Evolutionary conservation across 2,888 invertebrate species (phyloP), one percentile per base, ranked within the genome.

Genomic region (Meghimatium bilineatum): DNA sequence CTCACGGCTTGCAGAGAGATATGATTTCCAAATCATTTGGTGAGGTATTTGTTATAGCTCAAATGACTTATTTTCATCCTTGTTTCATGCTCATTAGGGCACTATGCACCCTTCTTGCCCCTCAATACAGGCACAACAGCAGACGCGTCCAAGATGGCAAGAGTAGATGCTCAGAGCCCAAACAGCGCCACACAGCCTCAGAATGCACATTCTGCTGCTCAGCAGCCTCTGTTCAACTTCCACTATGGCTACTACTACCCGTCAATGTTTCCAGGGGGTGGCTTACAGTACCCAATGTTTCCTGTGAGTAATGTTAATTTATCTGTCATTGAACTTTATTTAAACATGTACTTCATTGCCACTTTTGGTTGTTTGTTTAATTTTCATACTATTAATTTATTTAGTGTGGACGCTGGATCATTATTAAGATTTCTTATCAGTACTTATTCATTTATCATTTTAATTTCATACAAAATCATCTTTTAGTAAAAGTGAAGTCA

Each of bases 141-240:
- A 26, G 90, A 90, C 80, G 88, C 86, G 85, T 91, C 90, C 63
- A 94, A 93, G 88, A 88, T 93, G 89, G 95, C 96, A 92, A 95
- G 96, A 89, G 96, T 96, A 94, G 96, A 96, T 94, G 96, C 96
- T 93, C 96, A 96, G 90, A 96, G 96, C 88, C 96, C 96, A 75
- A 96, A 96, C 89, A 96, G 96, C 83, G 96, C 96, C 88, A 86
- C 88, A 8, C 96, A 96, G 89, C 92, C 92, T 81, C 91, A 91
- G 78, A 90, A 90, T 29, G 90, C 94, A 56, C 95, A 95, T 90
- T 94, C 89, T 26, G 87, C 94, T 34, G 88, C 89, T 52, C 95
- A 95, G 91, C 95, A 95, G 87, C 96, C 96, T 88, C 95, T 95
- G 8, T 95, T 95, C 90, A 89, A 88, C 80, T 91, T 92, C 75